These are phyloP conservation scores for Marasmarcha lunaedactyla DNA, from an alignment of 2,888 invertebrate genomes.

Conservation along the genomic window DNA sequence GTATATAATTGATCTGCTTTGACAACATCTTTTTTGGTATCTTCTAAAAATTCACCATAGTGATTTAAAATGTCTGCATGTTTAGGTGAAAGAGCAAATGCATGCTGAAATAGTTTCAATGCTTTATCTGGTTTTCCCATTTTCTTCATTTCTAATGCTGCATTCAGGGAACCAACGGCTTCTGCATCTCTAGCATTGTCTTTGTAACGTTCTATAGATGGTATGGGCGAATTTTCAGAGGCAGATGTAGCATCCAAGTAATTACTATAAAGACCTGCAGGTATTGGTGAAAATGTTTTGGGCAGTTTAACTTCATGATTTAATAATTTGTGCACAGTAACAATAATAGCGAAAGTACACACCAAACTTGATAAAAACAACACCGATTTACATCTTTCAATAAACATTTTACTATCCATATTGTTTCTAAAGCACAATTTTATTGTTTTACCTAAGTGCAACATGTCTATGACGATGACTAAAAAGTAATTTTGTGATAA, in stretches of 20 bases:
- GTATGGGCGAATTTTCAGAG: constrained; percentile 9
- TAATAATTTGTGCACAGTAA: constrained; percentile 48
- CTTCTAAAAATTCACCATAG: constrained; percentile 94
- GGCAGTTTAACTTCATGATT: constrained; percentile 43
- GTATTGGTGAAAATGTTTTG: constrained; percentile 55
- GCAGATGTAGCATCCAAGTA: constrained; percentile 35
- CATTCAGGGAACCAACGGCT: constrained; percentile 85
- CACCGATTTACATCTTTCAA: constrained; percentile 54
- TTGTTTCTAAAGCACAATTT: constrained; percentile 37
- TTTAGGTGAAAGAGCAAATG: constrained; percentile 88
- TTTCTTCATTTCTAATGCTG: constrained; percentile 87
- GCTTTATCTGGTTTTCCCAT: constrained; percentile 89
- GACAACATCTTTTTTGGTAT: constrained; percentile 85
- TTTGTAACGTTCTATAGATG: constrained; percentile 18
- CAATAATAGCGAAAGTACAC: constrained; percentile 49
- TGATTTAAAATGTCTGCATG: constrained; percentile 93
- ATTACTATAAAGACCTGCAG: constrained; percentile 49
- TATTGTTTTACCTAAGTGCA: constrained; percentile 46
- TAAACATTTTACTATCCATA: constrained; percentile 42
- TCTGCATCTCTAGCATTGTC: constrained; percentile 68
- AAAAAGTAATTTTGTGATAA: not conserved
- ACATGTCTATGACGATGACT: constrained; percentile 33
- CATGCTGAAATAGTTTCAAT: constrained; percentile 88
- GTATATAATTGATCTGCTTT: constrained; percentile 92
- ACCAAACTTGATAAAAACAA: constrained; percentile 52